Base-by-base conservation (phyloP, 2,888 invertebrate species). In the Bugulina stolonifera region DNA sequence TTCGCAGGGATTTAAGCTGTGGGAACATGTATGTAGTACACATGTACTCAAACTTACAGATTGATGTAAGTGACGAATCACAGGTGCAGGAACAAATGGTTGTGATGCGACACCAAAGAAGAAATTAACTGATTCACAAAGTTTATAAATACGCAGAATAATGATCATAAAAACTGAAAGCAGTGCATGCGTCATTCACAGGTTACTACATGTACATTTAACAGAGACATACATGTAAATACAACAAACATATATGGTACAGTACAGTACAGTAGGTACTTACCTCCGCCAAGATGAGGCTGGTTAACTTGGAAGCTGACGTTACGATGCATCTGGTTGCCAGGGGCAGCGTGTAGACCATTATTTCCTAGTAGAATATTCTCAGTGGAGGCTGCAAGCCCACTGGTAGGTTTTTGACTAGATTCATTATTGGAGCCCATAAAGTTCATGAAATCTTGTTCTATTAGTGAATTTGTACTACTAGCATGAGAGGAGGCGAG, bases 391-490 rank as follows among this genome's bases (percentile, higher is more conserved):
- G 64, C 22, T 64, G 64, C 64, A 2, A 64, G 32, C 5, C 64
- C 64, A 64, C 64, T 64, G 14, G 32, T 32, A 5, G 32, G 32
- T 32, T 32, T 25, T 14, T 32, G 34, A 64, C 64, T 32, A 22
- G 32, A 27, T 27, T 25, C 27, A 25, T 32, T 27, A 3, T 32
- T 32, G 14, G 64, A 64, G n/a, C 32, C 64, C 64, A 64, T 64
- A 64, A 64, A 64, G 32, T 64, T 64, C 64, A 64, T 32, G n/a
- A 64, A 64, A 27, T 64, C 64, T 25, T 64, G 14, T 10, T 64
- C 64, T 29, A 64, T 32, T 5, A 64, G 34, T 29, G 64, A 64
- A 43, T 43, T 43, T 5, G 29, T 64, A 32, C 34, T 64, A 27
- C 64, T 64, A n/a, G 64, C 64, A 32, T 64, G 64, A 25, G 64